Conservation (phyloP, 2,797 vertebrate genomes). For the Melanotaenia parkinsoni region DNA sequence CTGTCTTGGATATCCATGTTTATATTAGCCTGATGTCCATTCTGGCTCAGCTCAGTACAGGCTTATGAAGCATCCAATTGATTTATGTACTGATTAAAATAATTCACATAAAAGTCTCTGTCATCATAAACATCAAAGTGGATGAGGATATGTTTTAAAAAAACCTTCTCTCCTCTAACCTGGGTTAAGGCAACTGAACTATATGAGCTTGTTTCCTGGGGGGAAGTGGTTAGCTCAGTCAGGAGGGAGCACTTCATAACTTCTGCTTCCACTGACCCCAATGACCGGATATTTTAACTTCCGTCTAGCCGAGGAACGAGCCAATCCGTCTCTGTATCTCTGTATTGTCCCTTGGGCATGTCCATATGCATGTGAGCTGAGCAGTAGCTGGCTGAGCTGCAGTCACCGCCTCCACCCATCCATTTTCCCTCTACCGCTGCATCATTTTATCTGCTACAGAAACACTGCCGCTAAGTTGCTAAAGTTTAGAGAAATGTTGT, state of each 20-base stretch:
- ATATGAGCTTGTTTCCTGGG: constrained; percentile 10
- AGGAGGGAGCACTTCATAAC: constrained; percentile 1
- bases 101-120: neutral
- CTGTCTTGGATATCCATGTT: neutral
- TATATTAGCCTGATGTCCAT: neutral
- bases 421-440: constrained; percentile 32
- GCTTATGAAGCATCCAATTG: neutral
- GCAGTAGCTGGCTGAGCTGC: constrained; percentile 46
- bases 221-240: constrained; percentile 12
- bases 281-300: constrained; percentile 13
- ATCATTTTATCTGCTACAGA: constrained; percentile 54
- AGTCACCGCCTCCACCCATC: constrained; percentile 23
- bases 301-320: constrained; percentile 12
- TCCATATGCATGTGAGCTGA: constrained; percentile 55
- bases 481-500: neutral
- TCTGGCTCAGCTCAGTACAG: neutral
- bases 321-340: constrained; percentile 19
- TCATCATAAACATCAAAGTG: neutral
- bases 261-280: neutral
- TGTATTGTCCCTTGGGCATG: constrained; percentile 33
- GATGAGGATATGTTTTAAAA: neutral
- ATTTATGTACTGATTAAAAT: neutral
- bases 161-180: neutral
- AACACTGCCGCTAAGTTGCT: constrained; percentile 55
- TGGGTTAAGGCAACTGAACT: neutral